Evolutionary conservation across 2,888 invertebrate genomes (phyloP), one percentile per base, ranked within the genome.

Genomic region (Diarsia rubi): DNA sequence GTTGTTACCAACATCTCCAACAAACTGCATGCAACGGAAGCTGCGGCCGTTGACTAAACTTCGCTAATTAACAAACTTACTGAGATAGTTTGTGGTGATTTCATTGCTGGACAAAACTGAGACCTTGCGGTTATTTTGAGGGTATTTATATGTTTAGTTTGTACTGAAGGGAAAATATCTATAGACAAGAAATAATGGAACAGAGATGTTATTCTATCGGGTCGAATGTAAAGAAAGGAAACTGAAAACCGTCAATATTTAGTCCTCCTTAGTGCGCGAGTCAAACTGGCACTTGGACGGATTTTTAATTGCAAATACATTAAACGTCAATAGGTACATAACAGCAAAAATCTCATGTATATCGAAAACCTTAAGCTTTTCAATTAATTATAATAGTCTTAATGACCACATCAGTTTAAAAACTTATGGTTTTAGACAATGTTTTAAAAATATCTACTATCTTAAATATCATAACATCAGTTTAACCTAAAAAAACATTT

Each of bases 1-100:
- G 1, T 5, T 37, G 45, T 49, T 8, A 44, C 19, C 31, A 54
- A 44, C 27, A 54, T 44, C 9, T 37, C 8, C 52, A 54, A n/a
- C 31, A 54, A 70, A 5, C 44, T 19, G n/a, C 69, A 68, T 68
- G 49, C 44, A 54, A 69, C 27, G n/a, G 44, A 44, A n/a, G 54
- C 52, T n/a, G 44, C 1, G 31, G n/a, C 12, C 21, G 57, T 31
- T 44, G 52, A 27, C 69, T 19, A n/a, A 54, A 69, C 69, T 70
- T 70, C 24, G 19, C 67, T 49, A 70, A 70, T 66, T 70, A 69
- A 69, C 12, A 11, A 80, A 79, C 24, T 75, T 27, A 24, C 24
- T 60, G 37, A 52, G 60, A 52, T 37, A 73, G 59, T 75, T 79
- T 52, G 80, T 37, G 44, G 49, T 37, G 24, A 21, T 60, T 45